phyloP scores from a whole-genome alignment of 2,113 vertebrate genomes.

The Trachemys scripta region DNA sequence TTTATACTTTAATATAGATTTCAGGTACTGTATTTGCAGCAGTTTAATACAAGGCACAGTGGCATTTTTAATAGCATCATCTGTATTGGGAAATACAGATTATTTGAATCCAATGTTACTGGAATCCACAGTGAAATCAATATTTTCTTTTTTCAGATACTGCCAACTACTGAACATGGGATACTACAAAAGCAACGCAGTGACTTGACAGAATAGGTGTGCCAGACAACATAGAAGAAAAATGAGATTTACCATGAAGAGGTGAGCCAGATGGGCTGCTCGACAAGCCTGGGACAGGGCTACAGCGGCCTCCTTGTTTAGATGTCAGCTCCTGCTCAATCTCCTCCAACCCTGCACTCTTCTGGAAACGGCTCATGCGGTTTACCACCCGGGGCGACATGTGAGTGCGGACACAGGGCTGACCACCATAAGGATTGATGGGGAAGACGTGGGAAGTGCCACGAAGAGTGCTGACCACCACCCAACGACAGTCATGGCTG shows the following conservation, averaged over 20 bases:
- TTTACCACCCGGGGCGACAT: conserved; percentile 97
- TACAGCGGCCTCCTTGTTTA: conserved; percentile 92
- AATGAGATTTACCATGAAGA: conserved; percentile 88
- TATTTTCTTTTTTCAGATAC: not conserved
- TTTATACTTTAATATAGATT: not conserved
- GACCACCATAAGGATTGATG: conserved; percentile 94
- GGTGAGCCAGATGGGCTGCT: conserved; percentile 97
- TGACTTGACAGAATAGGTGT: not conserved
- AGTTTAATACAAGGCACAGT: not conserved
- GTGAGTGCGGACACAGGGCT: conserved; percentile 94
- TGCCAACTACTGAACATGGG: not conserved
- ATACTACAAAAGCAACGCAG: not conserved
- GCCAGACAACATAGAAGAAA: fast-evolving
- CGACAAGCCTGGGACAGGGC: conserved; percentile 93
- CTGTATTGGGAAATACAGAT: not conserved
- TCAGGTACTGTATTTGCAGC: not conserved
- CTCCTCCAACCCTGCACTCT: conserved; percentile 97
- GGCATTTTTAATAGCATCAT: not conserved
- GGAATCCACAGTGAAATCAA: not conserved
- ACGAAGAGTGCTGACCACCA: conserved; percentile 95
- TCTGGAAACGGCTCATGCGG: conserved; percentile 98
- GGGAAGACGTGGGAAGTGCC: conserved; percentile 98
- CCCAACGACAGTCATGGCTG: conserved; percentile 98
- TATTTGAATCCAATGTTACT: not conserved
- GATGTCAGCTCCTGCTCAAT: conserved; percentile 95